Evolutionary conservation across 2,797 vertebrate genomes (phyloP).

Genomic region (Percopsis omiscomaycus): DNA sequence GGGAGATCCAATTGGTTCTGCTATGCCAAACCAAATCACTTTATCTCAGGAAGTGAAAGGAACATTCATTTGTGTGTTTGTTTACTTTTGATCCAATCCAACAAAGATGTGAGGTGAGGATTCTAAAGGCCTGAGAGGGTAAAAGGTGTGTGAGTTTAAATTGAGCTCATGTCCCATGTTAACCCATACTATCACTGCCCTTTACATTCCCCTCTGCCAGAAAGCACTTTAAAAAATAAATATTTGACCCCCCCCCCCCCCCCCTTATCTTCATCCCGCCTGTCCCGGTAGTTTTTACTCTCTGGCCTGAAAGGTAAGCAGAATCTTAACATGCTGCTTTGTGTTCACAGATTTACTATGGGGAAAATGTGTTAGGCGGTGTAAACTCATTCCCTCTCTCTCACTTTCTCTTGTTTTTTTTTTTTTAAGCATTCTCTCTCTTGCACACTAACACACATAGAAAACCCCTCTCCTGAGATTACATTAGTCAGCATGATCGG

Average conservation of each 20-base stretch:
- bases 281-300: slow-evolving; percentile 1
- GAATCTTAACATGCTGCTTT: slow-evolving; percentile 7
- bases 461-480: slow-evolving; percentile 34
- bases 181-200: no score
- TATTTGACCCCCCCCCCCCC: neutral
- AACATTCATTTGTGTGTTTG: slow-evolving; percentile 23
- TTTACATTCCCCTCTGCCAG: neutral
- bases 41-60: slow-evolving; percentile 1
- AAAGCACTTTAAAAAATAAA: neutral
- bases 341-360: slow-evolving; percentile 21
- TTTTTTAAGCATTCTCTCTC: no score
- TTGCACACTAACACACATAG: slow-evolving; percentile 1
- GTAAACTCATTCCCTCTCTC: slow-evolving; percentile 5
- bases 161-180: no score
- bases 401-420: no score
- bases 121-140: neutral
- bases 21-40: slow-evolving; percentile 17
- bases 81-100: slow-evolving; percentile 18
- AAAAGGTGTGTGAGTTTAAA: no score
- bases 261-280: neutral
- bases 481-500: neutral
- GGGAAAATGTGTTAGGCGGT: slow-evolving; percentile 27
- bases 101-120: slow-evolving; percentile 5
- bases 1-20: slow-evolving; percentile 19
- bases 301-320: slow-evolving; percentile 28